phyloP scores from a whole-genome alignment of 1,140 invertebrate genomes.

The Macrobrachium nipponense region DNA sequence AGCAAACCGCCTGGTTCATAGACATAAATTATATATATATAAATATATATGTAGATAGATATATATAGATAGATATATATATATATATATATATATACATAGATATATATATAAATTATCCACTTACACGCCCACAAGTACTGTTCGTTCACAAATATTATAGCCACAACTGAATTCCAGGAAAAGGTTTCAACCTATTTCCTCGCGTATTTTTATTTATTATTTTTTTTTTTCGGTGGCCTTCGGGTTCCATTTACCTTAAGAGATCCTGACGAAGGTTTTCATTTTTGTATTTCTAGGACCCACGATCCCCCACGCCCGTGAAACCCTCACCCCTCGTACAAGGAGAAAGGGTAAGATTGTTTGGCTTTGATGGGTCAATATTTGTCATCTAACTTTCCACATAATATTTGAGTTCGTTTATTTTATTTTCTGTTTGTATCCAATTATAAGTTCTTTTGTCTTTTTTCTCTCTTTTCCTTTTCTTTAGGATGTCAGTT shows the following conservation, averaged over 20 bases:
- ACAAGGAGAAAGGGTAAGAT: conserved; percentile 12
- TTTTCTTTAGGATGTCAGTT: conserved; percentile 7
- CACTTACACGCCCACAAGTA: too few relatives aligned
- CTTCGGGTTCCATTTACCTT: background rate
- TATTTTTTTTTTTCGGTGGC: too few relatives aligned
- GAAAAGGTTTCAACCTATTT: background rate
- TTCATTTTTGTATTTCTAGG: background rate
- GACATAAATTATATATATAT: too few relatives aligned
- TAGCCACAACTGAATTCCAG: background rate
- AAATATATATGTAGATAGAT: too few relatives aligned
- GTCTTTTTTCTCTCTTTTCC: background rate
- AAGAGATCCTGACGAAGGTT: background rate
- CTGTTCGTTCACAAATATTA: too few relatives aligned
- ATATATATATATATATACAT: too few relatives aligned
- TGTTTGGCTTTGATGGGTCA: background rate
- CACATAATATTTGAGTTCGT: background rate
- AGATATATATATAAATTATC: too few relatives aligned
- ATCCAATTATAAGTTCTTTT: too few relatives aligned
- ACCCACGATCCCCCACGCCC: background rate
- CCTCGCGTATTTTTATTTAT: too few relatives aligned
- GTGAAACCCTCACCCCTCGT: conserved; percentile 1
- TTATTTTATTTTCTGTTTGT: too few relatives aligned
- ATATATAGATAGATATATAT: too few relatives aligned
- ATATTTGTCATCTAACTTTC: background rate
- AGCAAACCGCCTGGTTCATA: too few relatives aligned